Conservation (phyloP, 2,113 vertebrate species). For the Galbula dea region DNA sequence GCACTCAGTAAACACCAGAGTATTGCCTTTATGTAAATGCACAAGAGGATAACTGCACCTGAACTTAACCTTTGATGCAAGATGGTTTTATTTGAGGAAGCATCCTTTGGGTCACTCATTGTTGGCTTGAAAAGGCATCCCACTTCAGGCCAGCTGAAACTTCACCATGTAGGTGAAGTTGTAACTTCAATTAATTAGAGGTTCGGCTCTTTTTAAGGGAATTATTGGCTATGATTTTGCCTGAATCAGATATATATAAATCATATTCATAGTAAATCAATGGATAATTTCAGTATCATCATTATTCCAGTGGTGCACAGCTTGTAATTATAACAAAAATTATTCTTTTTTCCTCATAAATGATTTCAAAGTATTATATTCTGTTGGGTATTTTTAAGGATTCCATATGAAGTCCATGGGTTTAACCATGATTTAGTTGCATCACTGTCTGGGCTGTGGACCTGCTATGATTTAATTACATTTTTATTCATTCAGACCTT, state of each 20-base stretch:
- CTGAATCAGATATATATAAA: conserved; percentile 8
- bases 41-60: background rate
- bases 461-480: conserved; percentile 64
- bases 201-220: conserved; percentile 11
- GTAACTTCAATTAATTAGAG: conserved; percentile 41
- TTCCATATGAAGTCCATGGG: conserved; percentile 36
- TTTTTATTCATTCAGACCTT: conserved; percentile 66
- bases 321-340: conserved; percentile 26
- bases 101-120: background rate
- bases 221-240: conserved; percentile 43
- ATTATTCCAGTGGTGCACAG: background rate
- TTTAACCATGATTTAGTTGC: conserved; percentile 49
- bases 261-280: background rate
- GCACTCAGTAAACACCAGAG: background rate
- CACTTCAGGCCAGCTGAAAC: background rate
- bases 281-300: conserved; percentile 35
- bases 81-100: background rate
- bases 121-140: background rate
- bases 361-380: conserved; percentile 16
- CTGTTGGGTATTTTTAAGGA: background rate
- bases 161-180: background rate
- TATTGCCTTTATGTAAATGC: background rate
- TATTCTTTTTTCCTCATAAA: background rate
- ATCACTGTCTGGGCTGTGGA: background rate
- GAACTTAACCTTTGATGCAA: background rate